phyloP scores from a whole-genome alignment of 1,140 invertebrate species.

The Trichoplusia ni region DNA sequence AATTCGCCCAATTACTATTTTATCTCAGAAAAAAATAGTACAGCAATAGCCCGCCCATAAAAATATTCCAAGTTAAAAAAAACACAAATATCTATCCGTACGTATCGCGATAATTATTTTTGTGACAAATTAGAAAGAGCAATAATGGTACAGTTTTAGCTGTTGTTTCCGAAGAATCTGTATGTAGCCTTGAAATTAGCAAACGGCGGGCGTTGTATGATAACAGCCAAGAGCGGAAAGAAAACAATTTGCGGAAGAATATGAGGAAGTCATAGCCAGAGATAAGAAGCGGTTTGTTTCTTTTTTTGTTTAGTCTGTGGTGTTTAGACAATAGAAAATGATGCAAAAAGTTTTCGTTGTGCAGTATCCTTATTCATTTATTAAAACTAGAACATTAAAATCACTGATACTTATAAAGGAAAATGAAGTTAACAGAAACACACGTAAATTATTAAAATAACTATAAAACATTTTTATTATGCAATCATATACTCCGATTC shows the following conservation, averaged over 20 bases:
- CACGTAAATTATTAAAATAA: neutral
- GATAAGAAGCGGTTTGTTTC: constrained; percentile 18
- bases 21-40: too few relatives aligned
- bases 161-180: too few relatives aligned
- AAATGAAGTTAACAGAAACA: neutral
- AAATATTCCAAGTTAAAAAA: too few relatives aligned
- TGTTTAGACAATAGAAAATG: neutral
- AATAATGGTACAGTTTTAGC: too few relatives aligned
- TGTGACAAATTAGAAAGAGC: too few relatives aligned
- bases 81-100: too few relatives aligned
- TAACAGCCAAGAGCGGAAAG: constrained; percentile 21
- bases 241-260: constrained; percentile 4
- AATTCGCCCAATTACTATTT: too few relatives aligned
- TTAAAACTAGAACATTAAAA: neutral
- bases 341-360: neutral
- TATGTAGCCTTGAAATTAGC: too few relatives aligned
- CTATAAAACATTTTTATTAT: too few relatives aligned
- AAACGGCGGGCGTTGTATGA: neutral
- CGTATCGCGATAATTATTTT: too few relatives aligned
- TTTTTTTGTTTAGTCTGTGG: constrained; percentile 1
- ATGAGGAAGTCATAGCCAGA: constrained; percentile 5
- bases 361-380: neutral
- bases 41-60: too few relatives aligned
- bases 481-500: too few relatives aligned
- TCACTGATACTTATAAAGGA: neutral